phyloP scores from a whole-genome alignment of 2,113 vertebrate genomes.

The Indicator maculatus region DNA sequence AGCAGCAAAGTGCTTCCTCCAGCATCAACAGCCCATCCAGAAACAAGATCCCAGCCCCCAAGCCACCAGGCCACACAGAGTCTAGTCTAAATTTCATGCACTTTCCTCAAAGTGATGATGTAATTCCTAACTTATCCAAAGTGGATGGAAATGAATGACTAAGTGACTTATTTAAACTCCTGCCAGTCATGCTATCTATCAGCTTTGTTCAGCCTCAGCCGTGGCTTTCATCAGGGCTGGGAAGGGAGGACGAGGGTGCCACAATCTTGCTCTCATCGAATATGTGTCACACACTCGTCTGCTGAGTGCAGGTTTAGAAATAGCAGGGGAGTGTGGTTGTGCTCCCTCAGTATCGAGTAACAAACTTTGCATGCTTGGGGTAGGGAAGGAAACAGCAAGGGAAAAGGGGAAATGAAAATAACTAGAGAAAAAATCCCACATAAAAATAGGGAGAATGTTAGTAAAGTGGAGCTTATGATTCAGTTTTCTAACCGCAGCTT shows the following conservation, averaged over 20 bases:
- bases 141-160: slow-evolving; percentile 32
- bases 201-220: slow-evolving; percentile 1
- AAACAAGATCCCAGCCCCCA: not conserved
- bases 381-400: slow-evolving; percentile 41
- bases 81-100: not conserved
- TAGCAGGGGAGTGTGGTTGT: not conserved
- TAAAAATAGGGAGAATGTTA: slow-evolving; percentile 28
- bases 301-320: not conserved
- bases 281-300: not conserved
- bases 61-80: slow-evolving; percentile 21
- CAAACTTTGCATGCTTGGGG: not conserved
- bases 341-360: not conserved
- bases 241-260: not conserved
- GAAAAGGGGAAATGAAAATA: slow-evolving; percentile 61
- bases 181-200: not conserved
- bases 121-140: slow-evolving; percentile 3
- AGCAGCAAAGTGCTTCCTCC: not conserved
- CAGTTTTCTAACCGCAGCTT: slow-evolving; percentile 34
- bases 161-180: slow-evolving; percentile 3
- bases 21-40: not conserved
- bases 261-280: not conserved
- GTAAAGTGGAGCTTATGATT: slow-evolving; percentile 28
- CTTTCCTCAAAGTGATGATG: slow-evolving; percentile 33
- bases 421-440: slow-evolving; percentile 15
- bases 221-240: not conserved